These are phyloP conservation scores for Achroia grisella DNA, from an alignment of 1,140 invertebrate genomes.

Conservation along the genomic window DNA sequence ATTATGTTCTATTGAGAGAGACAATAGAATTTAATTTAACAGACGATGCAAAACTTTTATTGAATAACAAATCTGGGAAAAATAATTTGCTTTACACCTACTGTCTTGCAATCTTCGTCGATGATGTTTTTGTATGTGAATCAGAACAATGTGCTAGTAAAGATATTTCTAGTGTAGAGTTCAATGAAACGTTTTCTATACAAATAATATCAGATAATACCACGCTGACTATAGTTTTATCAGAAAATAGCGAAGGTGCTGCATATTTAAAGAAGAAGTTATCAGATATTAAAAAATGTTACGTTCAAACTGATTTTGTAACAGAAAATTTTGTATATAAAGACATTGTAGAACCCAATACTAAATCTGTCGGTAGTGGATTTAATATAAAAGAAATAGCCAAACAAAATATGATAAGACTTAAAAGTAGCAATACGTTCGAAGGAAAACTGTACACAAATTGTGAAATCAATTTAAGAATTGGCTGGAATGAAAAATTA, in stretches of 20 bases:
- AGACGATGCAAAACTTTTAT: constrained; percentile 24
- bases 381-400: constrained; percentile 50
- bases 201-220: constrained; percentile 50
- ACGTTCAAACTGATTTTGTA: constrained; percentile 15
- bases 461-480: constrained; percentile 35
- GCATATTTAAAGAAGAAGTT: constrained; percentile 27
- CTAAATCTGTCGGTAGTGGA: constrained; percentile 41
- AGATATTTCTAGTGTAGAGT: constrained; percentile 23
- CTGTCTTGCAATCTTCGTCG: constrained; percentile 46
- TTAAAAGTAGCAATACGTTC: constrained; percentile 52
- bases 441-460: constrained; percentile 38
- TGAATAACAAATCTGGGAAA: constrained; percentile 14
- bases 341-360: constrained; percentile 26
- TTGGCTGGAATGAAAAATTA: constrained; percentile 47
- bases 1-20: constrained; percentile 27
- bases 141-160: constrained; percentile 26
- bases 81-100: constrained; percentile 14
- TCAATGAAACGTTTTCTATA: constrained; percentile 43
- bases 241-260: constrained; percentile 40
- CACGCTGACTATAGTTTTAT: constrained; percentile 32
- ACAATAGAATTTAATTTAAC: constrained; percentile 31
- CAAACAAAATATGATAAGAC: constrained; percentile 35
- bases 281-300: constrained; percentile 27
- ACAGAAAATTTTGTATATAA: constrained; percentile 25
- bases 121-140: constrained; percentile 54